A percentile compares a stretch with the other conserved stretches of the same genome.
These are phyloP conservation scores for Hymenopus coronatus DNA, from an alignment of 2,888 invertebrate genomes.

Conservation along the genomic window DNA sequence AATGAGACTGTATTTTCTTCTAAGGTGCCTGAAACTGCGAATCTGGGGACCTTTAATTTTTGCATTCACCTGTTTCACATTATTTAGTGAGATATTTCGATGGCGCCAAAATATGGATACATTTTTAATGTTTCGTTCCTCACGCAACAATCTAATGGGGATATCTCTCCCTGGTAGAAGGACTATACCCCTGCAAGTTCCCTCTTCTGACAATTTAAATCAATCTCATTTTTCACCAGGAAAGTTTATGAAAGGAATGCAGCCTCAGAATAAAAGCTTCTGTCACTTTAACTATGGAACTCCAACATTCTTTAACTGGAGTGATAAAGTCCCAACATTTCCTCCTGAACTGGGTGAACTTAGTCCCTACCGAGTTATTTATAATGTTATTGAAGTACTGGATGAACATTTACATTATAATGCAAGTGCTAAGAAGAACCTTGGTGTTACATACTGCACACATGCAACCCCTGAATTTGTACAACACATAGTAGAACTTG, in stretches of 20 bases:
- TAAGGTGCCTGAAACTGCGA: not conserved
- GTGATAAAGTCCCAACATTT: constrained; percentile 48
- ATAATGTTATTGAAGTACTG: constrained; percentile 56
- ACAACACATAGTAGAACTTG: constrained; percentile 65
- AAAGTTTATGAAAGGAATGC: constrained; percentile 40
- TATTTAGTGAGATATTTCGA: constrained; percentile 18
- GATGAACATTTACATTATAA: constrained; percentile 37
- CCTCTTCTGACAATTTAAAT: not conserved
- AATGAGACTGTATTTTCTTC: constrained; percentile 4
- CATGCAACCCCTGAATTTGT: constrained; percentile 71
- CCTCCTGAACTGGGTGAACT: constrained; percentile 59
- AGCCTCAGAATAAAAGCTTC: constrained; percentile 51
- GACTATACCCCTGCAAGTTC: not conserved
- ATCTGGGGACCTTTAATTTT: constrained; percentile 11
- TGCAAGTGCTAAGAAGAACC: constrained; percentile 37
- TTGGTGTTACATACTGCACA: constrained; percentile 65
- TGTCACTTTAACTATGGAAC: constrained; percentile 62
- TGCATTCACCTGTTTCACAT: not conserved
- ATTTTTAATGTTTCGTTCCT: not conserved
- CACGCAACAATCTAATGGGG: not conserved
- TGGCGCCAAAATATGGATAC: not conserved
- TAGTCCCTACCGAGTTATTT: constrained; percentile 61
- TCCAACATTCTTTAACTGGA: constrained; percentile 54
- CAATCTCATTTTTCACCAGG: constrained; percentile 37
- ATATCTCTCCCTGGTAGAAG: not conserved